Base-by-base conservation (phyloP, 2,113 vertebrate species). In the Scolopax mira region DNA sequence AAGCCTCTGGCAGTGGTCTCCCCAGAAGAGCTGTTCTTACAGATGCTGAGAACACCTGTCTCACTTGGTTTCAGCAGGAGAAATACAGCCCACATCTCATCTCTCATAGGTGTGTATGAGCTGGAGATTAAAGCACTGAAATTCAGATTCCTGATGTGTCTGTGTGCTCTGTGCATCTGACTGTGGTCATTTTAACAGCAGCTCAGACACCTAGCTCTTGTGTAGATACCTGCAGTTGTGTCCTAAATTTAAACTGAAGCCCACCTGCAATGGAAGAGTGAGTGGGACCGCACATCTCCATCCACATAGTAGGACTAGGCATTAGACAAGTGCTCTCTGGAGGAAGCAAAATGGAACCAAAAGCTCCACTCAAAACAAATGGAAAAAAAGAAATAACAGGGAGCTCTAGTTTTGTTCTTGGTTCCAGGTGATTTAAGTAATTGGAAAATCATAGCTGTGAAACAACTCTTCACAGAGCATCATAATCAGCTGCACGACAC, bases 341-440 rank as follows among this genome's bases (percentile, higher is more conserved):
- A 49, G 58, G 58, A 77, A 92, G 46, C 10, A 62, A 88, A 85
- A 88, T 28, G 54, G 37, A 25, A 77, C 64, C 51, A 35, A 88
- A 94, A 62, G 7, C 85, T 77, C 57, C 9, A 15, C 85, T 83
- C 42, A 27, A 66, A 93, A 84, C 44, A 5, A 80, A 42, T 6
- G 79, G 70, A 28, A 64, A 70, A 46, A 58, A 24, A 60, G 52
- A 83, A 93, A 78, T 90, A 88, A 46, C 75, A 93, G 85, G 72
- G 82, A 88, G 66, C 10, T 65, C 79, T 35, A 72, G 39, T 88
- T 92, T 80, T 66, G 72, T 66, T 81, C 71, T 80, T 77, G 65
- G 96, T 95, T 96, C 95, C 92, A 95, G 94, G 94, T 96, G 92
- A 97, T 97, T 94, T 93, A 80, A 88, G 94, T 96, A 96, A 97